These are phyloP conservation scores for Prionace glauca DNA, from an alignment of 2,797 vertebrate genomes.

Conservation along the genomic window DNA sequence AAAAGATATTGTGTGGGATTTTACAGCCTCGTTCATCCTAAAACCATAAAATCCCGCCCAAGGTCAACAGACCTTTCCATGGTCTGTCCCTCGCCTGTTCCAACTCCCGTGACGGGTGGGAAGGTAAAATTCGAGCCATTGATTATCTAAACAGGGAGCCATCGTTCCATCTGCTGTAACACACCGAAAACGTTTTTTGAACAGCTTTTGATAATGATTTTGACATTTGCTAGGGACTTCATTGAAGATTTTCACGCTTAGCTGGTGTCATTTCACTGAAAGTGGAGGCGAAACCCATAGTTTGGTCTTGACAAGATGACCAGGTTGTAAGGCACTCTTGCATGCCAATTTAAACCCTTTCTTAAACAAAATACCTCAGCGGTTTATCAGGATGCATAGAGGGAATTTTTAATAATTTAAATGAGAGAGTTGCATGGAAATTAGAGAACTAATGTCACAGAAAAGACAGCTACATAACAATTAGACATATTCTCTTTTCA, in stretches of 20 bases:
- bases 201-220: neutral
- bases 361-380: neutral
- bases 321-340: neutral
- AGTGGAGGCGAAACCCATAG: neutral
- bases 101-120: too few species aligned
- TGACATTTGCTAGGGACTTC: neutral
- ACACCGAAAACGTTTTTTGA: neutral
- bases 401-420: neutral
- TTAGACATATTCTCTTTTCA: neutral
- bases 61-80: too few species aligned
- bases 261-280: neutral
- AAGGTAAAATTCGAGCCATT: too few species aligned
- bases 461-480: neutral
- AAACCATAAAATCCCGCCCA: too few species aligned
- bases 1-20: neutral
- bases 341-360: neutral
- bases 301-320: neutral
- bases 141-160: too few species aligned
- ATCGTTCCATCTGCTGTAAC: neutral
- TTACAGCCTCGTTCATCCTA: too few species aligned
- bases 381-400: too few species aligned
- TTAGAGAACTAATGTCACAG: neutral
- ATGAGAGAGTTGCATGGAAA: neutral
- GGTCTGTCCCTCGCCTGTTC: too few species aligned
- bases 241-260: neutral